Evolutionary conservation across 64 coral and sea anemone genomes (phyloP).

Genomic region (Acropora yongei): DNA sequence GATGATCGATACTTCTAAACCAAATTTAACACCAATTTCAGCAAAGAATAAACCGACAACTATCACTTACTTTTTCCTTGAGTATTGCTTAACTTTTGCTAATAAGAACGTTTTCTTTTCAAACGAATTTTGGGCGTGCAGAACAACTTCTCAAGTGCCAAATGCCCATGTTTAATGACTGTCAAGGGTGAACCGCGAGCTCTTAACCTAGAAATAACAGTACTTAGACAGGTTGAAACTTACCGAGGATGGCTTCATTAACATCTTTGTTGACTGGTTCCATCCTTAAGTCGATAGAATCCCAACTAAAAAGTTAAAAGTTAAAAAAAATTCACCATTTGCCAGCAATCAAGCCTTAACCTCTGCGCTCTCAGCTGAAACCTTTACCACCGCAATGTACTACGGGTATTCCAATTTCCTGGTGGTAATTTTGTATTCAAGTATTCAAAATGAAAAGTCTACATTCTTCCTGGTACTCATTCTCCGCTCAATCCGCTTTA

Average conservation of each 20-base stretch:
- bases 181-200: no score
- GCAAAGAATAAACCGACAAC: background rate
- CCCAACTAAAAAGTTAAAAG: background rate
- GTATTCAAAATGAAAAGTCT: no score
- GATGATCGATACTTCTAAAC: no score
- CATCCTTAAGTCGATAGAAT: background rate
- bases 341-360: background rate
- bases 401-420: background rate
- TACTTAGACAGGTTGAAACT: background rate
- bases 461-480: conserved; percentile 14
- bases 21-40: background rate
- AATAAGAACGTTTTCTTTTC: background rate
- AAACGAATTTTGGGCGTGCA: background rate
- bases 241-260: conserved; percentile 14
- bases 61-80: background rate
- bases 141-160: no score
- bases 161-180: no score
- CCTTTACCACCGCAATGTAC: background rate
- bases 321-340: background rate
- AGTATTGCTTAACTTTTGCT: background rate
- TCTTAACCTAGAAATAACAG: background rate
- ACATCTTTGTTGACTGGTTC: conserved; percentile 22
- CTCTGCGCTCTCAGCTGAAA: background rate
- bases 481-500: background rate
- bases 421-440: no score